Conservation (phyloP, 2,797 vertebrate species). For the Coregonus sp. region DNA sequence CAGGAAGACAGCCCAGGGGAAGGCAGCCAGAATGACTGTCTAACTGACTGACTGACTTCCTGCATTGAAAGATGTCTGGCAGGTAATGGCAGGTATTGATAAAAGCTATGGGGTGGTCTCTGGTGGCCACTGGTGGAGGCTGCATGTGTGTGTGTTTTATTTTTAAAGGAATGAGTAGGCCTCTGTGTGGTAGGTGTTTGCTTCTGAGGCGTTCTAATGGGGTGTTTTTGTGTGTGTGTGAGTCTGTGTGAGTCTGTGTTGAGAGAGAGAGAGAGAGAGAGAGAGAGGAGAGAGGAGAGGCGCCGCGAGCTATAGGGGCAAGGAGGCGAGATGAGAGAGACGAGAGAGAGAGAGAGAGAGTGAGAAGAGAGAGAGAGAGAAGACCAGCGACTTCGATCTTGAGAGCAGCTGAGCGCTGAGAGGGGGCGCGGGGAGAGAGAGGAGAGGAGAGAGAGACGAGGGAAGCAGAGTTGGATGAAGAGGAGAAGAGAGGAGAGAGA, state of each 20-base stretch:
- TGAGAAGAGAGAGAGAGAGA: slow-evolving; percentile 1
- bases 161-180: not conserved
- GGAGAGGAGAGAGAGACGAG: not conserved
- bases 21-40: not conserved
- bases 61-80: slow-evolving; percentile 34
- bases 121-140: not conserved
- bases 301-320: too few species aligned
- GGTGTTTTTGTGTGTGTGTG: not conserved
- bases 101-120: slow-evolving; percentile 4
- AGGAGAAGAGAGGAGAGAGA: not conserved
- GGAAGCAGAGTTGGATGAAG: too few species aligned
- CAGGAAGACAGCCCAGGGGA: slow-evolving; percentile 4
- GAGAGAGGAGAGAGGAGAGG: not conserved
- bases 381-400: too few species aligned
- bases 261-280: not conserved
- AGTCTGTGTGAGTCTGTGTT: not conserved
- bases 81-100: slow-evolving; percentile 23
- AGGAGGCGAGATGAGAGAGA: too few species aligned
- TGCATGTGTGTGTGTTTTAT: slow-evolving; percentile 6
- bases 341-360: not conserved
- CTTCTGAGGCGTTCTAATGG: not conserved
- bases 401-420: too few species aligned
- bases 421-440: too few species aligned
- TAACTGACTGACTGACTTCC: not conserved
- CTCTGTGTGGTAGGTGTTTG: slow-evolving; percentile 13